Evolutionary conservation across 2,797 vertebrate genomes (phyloP), one percentile per base, ranked within the genome.

Genomic region (Channa striata): DNA sequence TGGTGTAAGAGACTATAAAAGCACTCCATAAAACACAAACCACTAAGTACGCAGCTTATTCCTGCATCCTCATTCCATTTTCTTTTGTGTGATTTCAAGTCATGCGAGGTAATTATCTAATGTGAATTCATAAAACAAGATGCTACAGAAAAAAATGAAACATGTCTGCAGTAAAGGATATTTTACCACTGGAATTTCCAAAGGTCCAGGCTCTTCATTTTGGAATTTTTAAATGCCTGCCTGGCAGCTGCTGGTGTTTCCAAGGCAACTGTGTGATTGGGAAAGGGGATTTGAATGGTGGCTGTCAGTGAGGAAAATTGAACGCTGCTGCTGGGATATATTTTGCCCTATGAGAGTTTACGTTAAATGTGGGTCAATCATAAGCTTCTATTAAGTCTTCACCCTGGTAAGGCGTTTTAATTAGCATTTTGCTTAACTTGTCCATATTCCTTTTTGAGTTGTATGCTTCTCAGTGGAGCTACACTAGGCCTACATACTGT

Each of bases 291-390:
- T 90, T 92, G 81, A 91, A 85, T 83, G 87, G 89, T 80, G 77
- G 77, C 81, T 90, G 87, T 87, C 86, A 71, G 85, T 23, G 50
- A 87, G 64, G 72, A 84, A 83, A 91, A 87, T 75, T 81, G 85
- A 88, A 75, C 69, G 30, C 83, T 82, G 84, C 89, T 77, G 78
- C 86, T 47, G 80, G 86, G 86, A 83, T 76, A 78, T 49, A 17
- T 84, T 87, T 84, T 82, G 73, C 85, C 87, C 82, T 53, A 81
- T 20, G 89, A 89, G 84, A 87, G 84, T 90, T 88, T 81, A 68
- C 43, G 59, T 87, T 88, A 89, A 89, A 93, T 93, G 89, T 92
- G 83, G 92, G 91, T 91, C 89, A 91, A 77, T 90, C 86, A 85
- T 86, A 87, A 88, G 88, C 87, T 79, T 74, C 85, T 87, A 88